Percentiles rank a stretch among this genome's conserved stretches.
phyloP scores from a whole-genome alignment of 2,797 vertebrate species.

The Eulemur rubriventer region DNA sequence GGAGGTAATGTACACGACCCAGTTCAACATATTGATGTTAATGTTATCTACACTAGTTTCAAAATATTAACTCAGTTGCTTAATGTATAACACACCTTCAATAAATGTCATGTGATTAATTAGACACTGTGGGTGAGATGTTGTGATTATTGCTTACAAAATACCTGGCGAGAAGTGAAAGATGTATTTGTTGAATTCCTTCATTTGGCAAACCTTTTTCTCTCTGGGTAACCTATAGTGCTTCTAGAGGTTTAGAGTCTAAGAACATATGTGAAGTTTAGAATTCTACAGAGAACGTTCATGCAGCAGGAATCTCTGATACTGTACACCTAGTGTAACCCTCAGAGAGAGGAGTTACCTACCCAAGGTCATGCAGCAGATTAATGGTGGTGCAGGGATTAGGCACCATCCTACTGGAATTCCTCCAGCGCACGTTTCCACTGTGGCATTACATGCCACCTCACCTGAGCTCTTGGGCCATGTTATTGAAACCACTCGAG shows the following conservation, averaged over 20 bases:
- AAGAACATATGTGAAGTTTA: not conserved
- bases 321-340: rapidly evolving
- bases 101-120: not conserved
- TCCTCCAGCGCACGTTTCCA: not conserved
- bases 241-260: not conserved
- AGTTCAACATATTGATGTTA: not conserved
- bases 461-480: not conserved
- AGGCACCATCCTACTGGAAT: not conserved
- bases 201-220: not conserved
- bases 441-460: not conserved
- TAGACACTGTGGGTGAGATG: not conserved
- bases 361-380: rapidly evolving
- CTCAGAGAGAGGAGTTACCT: not conserved
- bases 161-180: not conserved
- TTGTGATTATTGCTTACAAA: not conserved
- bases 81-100: not conserved
- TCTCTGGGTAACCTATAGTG: not conserved
- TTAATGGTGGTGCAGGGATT: not conserved
- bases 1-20: not conserved
- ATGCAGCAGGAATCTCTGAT: not conserved
- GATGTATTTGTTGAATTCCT: not conserved
- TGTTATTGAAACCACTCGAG: not conserved
- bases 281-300: not conserved
- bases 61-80: not conserved
- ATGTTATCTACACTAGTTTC: not conserved